These are phyloP conservation scores for Andricus curvator DNA, from an alignment of 2,888 invertebrate species.

Conservation along the genomic window DNA sequence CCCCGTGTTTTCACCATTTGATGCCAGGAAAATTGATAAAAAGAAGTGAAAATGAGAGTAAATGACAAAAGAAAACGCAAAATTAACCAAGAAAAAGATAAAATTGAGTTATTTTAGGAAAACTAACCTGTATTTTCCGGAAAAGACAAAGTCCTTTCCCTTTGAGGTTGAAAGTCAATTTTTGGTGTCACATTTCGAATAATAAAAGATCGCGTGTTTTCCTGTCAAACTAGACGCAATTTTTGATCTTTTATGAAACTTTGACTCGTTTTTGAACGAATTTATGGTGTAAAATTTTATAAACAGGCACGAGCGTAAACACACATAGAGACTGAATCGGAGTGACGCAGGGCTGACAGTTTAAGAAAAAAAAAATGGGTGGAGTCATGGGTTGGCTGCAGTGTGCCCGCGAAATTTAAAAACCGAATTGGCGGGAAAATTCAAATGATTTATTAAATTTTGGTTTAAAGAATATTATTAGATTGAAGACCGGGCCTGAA, in stretches of 20 bases:
- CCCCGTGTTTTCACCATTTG: background rate
- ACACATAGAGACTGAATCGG: background rate
- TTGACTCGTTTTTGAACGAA: background rate
- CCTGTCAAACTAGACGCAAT: background rate
- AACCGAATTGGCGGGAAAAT: background rate
- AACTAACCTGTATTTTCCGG: slow-evolving; percentile 17
- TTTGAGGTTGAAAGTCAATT: background rate
- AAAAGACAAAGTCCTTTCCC: background rate
- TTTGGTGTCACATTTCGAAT: slow-evolving; percentile 17
- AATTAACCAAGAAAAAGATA: background rate
- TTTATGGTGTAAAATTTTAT: background rate
- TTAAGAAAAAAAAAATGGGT: background rate
- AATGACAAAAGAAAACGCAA: too few relatives aligned
- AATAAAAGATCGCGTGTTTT: background rate
- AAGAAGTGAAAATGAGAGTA: background rate
- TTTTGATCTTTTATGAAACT: background rate
- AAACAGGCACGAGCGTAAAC: background rate
- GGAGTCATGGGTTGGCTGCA: background rate
- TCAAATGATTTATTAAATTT: background rate
- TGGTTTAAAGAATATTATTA: too few relatives aligned
- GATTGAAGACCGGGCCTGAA: too few relatives aligned
- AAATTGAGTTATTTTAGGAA: background rate
- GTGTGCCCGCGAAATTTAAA: background rate
- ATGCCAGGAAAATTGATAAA: too few relatives aligned
- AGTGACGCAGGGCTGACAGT: background rate